A percentile compares a stretch with the other conserved stretches of the same genome.
These are phyloP conservation scores for Drosophila yooni DNA, from an alignment of 2,888 invertebrate species.

Conservation along the genomic window DNA sequence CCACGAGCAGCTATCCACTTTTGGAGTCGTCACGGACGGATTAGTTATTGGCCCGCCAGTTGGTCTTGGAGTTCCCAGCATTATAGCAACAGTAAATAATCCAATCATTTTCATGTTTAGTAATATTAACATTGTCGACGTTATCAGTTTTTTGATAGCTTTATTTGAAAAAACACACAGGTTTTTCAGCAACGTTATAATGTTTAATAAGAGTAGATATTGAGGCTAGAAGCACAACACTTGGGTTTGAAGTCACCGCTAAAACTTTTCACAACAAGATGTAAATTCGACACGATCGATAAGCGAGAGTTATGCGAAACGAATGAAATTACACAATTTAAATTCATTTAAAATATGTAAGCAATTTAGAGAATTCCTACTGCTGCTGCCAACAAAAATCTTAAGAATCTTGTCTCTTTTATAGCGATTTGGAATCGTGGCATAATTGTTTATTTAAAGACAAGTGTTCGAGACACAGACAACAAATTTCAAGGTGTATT, in stretches of 20 bases:
- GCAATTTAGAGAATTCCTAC: neutral
- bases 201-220: neutral
- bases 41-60: neutral
- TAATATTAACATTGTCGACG: neutral
- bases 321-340: neutral
- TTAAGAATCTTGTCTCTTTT: conserved; percentile 3
- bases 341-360: neutral
- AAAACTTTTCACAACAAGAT: neutral
- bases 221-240: neutral
- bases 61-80: neutral
- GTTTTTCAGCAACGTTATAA: neutral
- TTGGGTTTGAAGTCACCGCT: neutral
- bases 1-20: conserved; percentile 33
- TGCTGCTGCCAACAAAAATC: neutral
- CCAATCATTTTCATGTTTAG: neutral
- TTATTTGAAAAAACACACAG: neutral
- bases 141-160: neutral
- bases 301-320: neutral
- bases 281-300: neutral
- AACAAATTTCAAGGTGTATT: conserved; percentile 20
- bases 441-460: conserved; percentile 16
- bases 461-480: conserved; percentile 33
- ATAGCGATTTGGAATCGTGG: conserved; percentile 25
- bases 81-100: conserved; percentile 11
- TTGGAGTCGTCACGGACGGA: neutral